Evolutionary conservation across 2,113 vertebrate species (phyloP).

Genomic region (Periophthalmus modestus): DNA sequence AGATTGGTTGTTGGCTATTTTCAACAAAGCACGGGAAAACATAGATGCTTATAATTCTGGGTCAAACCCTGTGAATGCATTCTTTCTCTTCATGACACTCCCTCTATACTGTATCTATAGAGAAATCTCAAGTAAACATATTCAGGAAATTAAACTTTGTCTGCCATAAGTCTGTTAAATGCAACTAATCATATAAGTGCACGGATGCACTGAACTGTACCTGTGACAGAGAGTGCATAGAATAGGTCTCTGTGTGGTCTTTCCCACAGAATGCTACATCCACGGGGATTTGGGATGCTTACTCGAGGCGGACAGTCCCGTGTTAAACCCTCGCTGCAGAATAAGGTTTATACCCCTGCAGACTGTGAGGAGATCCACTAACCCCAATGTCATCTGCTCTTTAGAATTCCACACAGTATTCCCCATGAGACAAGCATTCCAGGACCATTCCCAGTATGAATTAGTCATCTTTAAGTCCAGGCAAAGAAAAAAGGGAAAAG

Average conservation of each 20-base stretch:
- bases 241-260: constrained; percentile 5
- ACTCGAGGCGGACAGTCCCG: constrained; percentile 27
- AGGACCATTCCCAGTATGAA: not conserved
- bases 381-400: constrained; percentile 48
- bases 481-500: not conserved
- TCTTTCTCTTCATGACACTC: not conserved
- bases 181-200: not conserved
- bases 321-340: constrained; percentile 43
- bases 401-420: constrained; percentile 29
- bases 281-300: constrained; percentile 20
- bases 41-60: not conserved
- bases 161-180: not conserved
- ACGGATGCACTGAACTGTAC: not conserved
- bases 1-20: too few species aligned
- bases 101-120: not conserved
- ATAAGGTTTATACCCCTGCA: constrained; percentile 48
- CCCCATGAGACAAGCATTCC: not conserved
- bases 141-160: constrained; percentile 11
- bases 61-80: not conserved
- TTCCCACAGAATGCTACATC: constrained; percentile 6
- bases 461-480: not conserved
- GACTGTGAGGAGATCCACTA: constrained; percentile 31
- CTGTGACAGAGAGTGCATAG: not conserved
- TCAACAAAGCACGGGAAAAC: too few species aligned
- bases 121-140: not conserved